Evolutionary conservation across 1,140 invertebrate species (phyloP), one percentile per base, ranked within the genome.

Genomic region (Vollenhovia emeryi): DNA sequence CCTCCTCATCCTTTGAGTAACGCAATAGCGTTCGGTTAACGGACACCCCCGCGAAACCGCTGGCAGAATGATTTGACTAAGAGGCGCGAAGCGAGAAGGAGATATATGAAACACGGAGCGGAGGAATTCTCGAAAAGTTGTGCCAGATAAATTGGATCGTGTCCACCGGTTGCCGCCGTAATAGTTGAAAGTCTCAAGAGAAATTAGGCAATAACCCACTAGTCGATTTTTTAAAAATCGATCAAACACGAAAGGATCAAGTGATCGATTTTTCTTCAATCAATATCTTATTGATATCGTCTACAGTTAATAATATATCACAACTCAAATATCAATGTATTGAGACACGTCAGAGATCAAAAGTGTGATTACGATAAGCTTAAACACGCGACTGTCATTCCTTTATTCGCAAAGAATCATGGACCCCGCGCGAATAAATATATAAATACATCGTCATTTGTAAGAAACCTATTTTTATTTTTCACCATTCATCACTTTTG

Each of bases 91-190:
- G 36, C 9, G 33, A 43, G 71, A 68, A 1, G 1, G 21, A 62
- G 40, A 78, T 5, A 45, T 33, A 45, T 33, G 30, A 75, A 68
- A 84, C 43, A 36, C 15, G 57, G 24, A 55, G 13, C 21, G 8
- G 36, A 69, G 48, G 68, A 43, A 59, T 50, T 55, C 40, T 88
- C 79, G 87, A 75, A 71, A 85, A 76, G 52, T 24, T 40, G 69
- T 88, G 87, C 87, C 75, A 86, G 48, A 82, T 89, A 89, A 88
- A 86, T 86, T 89, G 87, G 86, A 88, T n/a, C n/a, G 27, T 66
- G 18, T 88, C 86, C 87, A 85, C n/a, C 48, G 24, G 55, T 52
- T 40, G 60, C 27, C 21, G 9, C 30, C 59, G 50, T 55, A 73
- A 85, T 60, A 64, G 36, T 60, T 50, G 59, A 79, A 87, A 85